A percentile compares a stretch with the other conserved stretches of the same genome.
Conservation (phyloP, 2,113 vertebrate species). For the Uria aalge region DNA sequence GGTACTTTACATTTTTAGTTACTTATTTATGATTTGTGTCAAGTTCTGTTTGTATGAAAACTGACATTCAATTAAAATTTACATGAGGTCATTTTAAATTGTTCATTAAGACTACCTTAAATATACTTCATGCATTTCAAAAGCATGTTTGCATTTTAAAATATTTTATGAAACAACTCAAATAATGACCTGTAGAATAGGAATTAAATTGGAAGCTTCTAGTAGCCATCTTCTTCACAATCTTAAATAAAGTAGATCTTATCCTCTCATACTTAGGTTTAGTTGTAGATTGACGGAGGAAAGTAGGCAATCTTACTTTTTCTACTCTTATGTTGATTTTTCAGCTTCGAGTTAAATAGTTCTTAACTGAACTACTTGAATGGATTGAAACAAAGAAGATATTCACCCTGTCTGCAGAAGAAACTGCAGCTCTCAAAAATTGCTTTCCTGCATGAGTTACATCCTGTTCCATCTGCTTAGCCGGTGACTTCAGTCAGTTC, state of each 20-base stretch:
- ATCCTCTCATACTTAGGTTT: background rate
- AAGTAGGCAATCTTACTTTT: background rate
- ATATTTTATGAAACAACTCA: background rate
- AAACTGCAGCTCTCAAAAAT: background rate
- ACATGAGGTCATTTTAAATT: background rate
- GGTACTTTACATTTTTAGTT: background rate
- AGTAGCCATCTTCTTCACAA: background rate
- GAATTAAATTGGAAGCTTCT: background rate
- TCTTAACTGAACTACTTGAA: background rate
- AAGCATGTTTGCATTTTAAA: background rate
- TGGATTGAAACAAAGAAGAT: conserved; percentile 32
- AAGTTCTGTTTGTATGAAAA: background rate
- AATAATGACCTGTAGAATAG: background rate
- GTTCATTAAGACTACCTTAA: background rate
- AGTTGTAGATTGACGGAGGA: background rate
- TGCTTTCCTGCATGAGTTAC: background rate
- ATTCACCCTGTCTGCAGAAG: background rate
- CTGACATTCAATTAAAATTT: background rate
- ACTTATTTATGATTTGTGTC: background rate
- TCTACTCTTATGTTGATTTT: background rate
- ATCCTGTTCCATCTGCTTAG: background rate
- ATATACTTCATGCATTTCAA: background rate
- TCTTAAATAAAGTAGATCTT: background rate
- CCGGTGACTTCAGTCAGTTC: background rate
- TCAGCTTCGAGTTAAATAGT: conserved; percentile 5